A percentile compares a stretch with the other conserved stretches of the same genome.
Conservation (phyloP, 1,140 invertebrate genomes). For the roundworm (Caenorhabditis elegans) region DNA sequence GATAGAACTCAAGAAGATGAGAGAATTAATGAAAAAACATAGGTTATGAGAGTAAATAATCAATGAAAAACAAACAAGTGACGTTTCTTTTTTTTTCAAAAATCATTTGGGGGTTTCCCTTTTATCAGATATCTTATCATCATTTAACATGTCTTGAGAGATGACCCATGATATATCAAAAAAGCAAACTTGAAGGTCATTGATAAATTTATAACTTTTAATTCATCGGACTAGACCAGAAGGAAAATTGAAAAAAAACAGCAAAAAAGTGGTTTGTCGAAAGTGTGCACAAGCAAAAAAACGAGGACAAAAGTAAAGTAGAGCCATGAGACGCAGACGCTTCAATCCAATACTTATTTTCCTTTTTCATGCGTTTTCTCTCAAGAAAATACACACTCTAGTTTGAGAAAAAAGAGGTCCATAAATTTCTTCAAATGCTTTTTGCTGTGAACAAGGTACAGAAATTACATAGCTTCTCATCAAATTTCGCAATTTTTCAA, state of each 20-base stretch:
- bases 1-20: too few relatives aligned
- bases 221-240: neutral
- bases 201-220: neutral
- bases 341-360: neutral
- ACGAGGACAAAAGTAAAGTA: neutral
- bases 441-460: too few relatives aligned
- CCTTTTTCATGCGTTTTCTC: slow-evolving; percentile 19
- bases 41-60: neutral
- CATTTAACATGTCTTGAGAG: slow-evolving; percentile 6
- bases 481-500: neutral
- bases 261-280: slow-evolving; percentile 17
- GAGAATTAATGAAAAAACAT: neutral
- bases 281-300: slow-evolving; percentile 10
- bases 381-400: neutral
- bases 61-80: neutral
- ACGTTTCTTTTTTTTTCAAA: neutral
- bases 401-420: neutral
- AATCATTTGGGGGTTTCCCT: neutral
- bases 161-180: slow-evolving; percentile 15
- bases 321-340: neutral
- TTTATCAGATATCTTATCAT: neutral
- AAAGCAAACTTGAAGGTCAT: slow-evolving; percentile 6
- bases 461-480: too few relatives aligned
- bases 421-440: too few relatives aligned
- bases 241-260: neutral